Base-by-base conservation (phyloP, 2,113 vertebrate genomes). In the Pseudolaguvia tuberculata region DNA sequence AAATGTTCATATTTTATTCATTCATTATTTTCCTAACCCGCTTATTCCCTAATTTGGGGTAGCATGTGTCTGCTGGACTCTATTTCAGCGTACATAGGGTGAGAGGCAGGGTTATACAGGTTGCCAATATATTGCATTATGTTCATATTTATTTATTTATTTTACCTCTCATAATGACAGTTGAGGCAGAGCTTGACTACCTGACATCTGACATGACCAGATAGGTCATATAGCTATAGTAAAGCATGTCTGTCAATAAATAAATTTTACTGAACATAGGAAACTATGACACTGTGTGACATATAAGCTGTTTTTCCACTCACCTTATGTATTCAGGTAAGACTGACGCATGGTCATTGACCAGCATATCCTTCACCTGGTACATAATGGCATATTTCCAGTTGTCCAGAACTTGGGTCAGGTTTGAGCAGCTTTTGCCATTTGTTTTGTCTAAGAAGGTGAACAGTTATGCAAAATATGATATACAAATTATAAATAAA, bases 351-450 rank as follows among this genome's bases (percentile, higher is more conserved):
- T 93, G 92, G 80, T 96, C 90, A 3, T 91, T 89, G 10, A 93
- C 88, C 68, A 96, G 91, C 75, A 94, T 77, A 79, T 93, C 92
- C 75, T 92, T 90, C 75, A 94, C 85, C 84, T 94, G 93, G 52
- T 89, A 90, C 27, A 93, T 75, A 82, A 95, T 95, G 45, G 94
- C 94, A 80, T 91, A 95, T 77, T 92, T 93, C 94, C 93, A 95
- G 87, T 95, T 96, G 86, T 96, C 94, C 88, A 95, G 83, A 0
- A 94, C 90, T 59, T 91, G 87, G 29, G 93, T 94, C 68, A 96
- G 84, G 84, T 96, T 96, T 76, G 93, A 90, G 6, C 94, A 95
- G n/a, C 89, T 88, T 73, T 83, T 89, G 2, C 52, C 56, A 1
- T 80, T 76, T 0, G 31, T 39, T 56, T 84, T 82, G 42, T 83